A percentile compares a stretch with the other conserved stretches of the same genome.
These are phyloP conservation scores for Sprattus sprattus DNA, from an alignment of 2,113 vertebrate species.

Conservation along the genomic window DNA sequence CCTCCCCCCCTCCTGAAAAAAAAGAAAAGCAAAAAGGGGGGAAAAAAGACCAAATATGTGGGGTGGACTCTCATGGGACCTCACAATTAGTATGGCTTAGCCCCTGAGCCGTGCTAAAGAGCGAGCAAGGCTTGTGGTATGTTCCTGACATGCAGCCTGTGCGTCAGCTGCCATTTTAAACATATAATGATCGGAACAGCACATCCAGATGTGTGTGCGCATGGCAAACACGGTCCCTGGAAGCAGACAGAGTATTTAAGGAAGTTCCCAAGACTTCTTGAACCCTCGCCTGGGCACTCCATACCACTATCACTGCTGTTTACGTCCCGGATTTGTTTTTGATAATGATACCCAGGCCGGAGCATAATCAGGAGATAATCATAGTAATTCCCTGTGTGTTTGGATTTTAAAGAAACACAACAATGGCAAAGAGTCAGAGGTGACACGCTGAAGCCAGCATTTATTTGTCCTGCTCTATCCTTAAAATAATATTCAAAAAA, in stretches of 20 bases:
- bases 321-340: background rate
- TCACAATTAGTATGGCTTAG: conserved; percentile 28
- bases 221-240: background rate
- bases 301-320: background rate
- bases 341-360: background rate
- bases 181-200: conserved; percentile 29
- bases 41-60: conserved; percentile 16
- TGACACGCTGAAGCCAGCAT: background rate
- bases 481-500: background rate
- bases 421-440: background rate
- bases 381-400: background rate
- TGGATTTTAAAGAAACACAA: background rate
- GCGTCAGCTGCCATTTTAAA: conserved; percentile 33
- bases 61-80: conserved; percentile 6
- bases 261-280: conserved; percentile 26
- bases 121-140: conserved; percentile 1
- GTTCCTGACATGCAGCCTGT: conserved; percentile 13
- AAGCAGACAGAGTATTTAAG: background rate
- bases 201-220: conserved; percentile 31
- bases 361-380: background rate
- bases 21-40: background rate
- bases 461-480: background rate
- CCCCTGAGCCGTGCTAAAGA: background rate
- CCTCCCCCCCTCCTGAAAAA: background rate
- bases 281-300: background rate